Base-by-base conservation (phyloP, 2,888 invertebrate species). In the Coecobrya sp. region DNA sequence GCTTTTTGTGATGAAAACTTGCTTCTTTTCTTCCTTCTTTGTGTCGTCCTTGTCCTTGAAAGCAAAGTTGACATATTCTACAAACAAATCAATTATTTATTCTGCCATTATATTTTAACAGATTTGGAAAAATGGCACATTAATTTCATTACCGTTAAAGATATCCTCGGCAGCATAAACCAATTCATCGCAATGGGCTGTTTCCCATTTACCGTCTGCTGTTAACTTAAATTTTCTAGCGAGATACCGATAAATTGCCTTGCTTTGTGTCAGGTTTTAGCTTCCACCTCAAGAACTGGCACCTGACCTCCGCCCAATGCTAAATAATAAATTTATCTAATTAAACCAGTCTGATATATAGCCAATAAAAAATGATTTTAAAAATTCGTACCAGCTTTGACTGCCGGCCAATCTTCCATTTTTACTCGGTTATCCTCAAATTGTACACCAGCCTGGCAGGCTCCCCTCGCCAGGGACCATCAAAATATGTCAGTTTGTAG, bases 241-340 rank as follows among this genome's bases (percentile, higher is more conserved):
- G 11, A 95, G 86, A 81, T 94, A 95, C 8, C 95, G 91, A 79
- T 94, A 94, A 76, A 95, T 95, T 16, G 95, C 93, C 19, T 93
- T 93, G 22, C 94, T 94, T 93, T 95, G 95, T n/a, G 94, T 93
- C 4, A 95, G 93, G 91, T 93, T 68, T 93, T 87, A 0, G 95
- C 95, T 2, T 95, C 95, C 27, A 95, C 93, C 86, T 95, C 88
- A n/a, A 95, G 92, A 8, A 95, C 92, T 0, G 95, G 95, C 4
- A 95, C 36, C 65, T 92, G 93, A 0, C 95, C 94, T 81, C 94
- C 95, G 13, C 94, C 94, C 25, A 94, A 89, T 19, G 89, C 95
- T 95, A 25, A n/a, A n/a, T n/a, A n/a, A n/a, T n/a, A n/a, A n/a
- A n/a, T n/a, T n/a, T n/a, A n/a, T n/a, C n/a, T n/a, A n/a, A n/a